Conservation (phyloP, 2,797 vertebrate genomes). For the Coendou prehensilis region DNA sequence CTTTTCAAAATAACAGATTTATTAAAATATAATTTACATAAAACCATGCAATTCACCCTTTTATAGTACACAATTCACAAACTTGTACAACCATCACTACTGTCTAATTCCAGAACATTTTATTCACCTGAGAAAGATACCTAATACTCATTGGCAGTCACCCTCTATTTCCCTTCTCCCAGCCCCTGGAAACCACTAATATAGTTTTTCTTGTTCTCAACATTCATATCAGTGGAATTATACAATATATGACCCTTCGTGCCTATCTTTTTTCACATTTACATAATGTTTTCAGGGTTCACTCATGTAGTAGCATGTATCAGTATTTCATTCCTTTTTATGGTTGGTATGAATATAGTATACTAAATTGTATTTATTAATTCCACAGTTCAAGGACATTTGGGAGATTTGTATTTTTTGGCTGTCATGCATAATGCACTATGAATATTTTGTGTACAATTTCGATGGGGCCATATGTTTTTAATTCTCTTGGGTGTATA, state of each 20-base stretch:
- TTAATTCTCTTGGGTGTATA: background rate
- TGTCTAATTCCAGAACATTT: background rate
- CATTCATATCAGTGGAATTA: background rate
- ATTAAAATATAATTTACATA: slow-evolving; percentile 9
- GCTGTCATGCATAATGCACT: background rate
- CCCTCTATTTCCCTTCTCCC: background rate
- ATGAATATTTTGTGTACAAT: background rate
- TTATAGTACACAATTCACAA: background rate
- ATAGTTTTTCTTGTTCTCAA: background rate
- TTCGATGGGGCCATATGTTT: background rate
- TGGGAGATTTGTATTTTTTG: background rate
- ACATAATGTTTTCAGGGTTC: background rate
- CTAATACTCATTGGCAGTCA: background rate
- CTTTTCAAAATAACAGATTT: slow-evolving; percentile 12
- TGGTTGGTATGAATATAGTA: background rate
- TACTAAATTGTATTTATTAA: background rate
- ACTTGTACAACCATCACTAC: background rate
- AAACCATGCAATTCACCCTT: background rate
- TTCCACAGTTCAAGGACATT: background rate
- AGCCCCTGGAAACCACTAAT: background rate
- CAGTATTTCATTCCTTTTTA: background rate
- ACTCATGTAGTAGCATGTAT: background rate
- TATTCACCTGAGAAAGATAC: background rate
- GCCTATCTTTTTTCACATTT: background rate
- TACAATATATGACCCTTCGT: background rate